Evolutionary conservation across 35 echinoderm and acorn worm species (phyloP).

Genomic region (Ophioderma brevispina): DNA sequence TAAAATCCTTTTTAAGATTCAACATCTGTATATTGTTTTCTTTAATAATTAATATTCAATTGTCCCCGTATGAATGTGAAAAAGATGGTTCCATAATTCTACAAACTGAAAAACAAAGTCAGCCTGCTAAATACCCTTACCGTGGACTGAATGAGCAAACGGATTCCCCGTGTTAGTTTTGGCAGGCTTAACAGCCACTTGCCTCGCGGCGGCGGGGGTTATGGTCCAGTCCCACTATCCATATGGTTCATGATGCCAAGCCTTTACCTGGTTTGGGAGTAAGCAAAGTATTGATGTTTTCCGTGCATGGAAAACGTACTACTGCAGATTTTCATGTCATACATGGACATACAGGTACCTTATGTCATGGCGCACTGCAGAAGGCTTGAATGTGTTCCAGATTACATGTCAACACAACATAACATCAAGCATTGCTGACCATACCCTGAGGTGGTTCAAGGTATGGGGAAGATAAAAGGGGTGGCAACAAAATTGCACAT

Average conservation of each 20-base stretch:
- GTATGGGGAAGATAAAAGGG: slow-evolving; percentile 47
- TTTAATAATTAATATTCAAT: too few species aligned
- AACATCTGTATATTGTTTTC: too few species aligned
- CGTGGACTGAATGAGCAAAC: too few species aligned
- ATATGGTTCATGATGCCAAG: slow-evolving; percentile 22
- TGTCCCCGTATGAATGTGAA: too few species aligned
- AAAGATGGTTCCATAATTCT: too few species aligned
- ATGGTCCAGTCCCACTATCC: not conserved
- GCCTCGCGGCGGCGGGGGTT: too few species aligned
- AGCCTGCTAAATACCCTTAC: too few species aligned
- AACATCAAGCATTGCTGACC: not conserved
- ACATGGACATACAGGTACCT: not conserved
- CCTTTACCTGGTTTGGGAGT: not conserved
- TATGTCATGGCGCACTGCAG: not conserved
- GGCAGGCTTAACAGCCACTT: too few species aligned
- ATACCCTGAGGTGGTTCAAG: not conserved
- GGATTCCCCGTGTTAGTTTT: too few species aligned
- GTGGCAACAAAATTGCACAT: slow-evolving; percentile 45
- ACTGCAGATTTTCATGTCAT: not conserved
- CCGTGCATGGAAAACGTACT: not conserved
- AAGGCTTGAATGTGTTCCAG: not conserved
- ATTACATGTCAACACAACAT: not conserved
- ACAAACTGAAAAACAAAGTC: too few species aligned
- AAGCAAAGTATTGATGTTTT: not conserved
- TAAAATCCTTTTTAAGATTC: too few species aligned